Conservation (phyloP, 2,888 invertebrate species). For the Cheiracanthium punctorium region DNA sequence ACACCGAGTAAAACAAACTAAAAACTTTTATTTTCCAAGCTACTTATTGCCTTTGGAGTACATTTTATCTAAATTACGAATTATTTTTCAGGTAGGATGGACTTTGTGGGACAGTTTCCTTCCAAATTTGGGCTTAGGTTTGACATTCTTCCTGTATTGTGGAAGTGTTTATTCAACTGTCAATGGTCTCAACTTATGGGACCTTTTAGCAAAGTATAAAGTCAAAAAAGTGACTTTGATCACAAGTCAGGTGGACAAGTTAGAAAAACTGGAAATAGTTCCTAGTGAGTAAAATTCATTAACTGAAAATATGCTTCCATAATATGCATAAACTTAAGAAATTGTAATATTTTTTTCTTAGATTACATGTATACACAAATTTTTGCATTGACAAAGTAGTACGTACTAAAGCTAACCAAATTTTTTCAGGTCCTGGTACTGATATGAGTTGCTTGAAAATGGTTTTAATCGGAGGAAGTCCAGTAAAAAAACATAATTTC, state of each 20-base stretch:
- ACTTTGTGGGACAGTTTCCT: constrained; percentile 81
- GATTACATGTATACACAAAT: no score
- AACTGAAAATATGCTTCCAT: no score
- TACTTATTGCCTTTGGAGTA: no score
- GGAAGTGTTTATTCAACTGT: constrained; percentile 78
- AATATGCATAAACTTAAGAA: no score
- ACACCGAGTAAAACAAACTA: no score
- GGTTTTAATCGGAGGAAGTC: constrained; percentile 52
- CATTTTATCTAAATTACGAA: background rate
- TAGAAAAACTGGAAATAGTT: constrained; percentile 42
- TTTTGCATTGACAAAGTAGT: no score
- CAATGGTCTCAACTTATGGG: constrained; percentile 48
- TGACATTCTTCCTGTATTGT: constrained; percentile 79
- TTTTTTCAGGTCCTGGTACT: constrained; percentile 28
- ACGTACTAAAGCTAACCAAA: no score
- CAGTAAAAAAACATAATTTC: constrained; percentile 61
- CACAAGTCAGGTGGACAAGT: constrained; percentile 52
- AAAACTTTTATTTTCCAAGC: no score
- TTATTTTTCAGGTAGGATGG: constrained; percentile 79
- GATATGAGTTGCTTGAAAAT: constrained; percentile 39
- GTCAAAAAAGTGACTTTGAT: constrained; percentile 38
- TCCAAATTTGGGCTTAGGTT: constrained; percentile 77
- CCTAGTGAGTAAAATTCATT: constrained; percentile 55
- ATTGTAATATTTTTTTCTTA: no score
- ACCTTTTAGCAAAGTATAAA: constrained; percentile 52